Percentiles rank a stretch among this genome's conserved stretches.
These are phyloP conservation scores for Meriones psammophilus DNA, from an alignment of 2,797 vertebrate species.

Conservation along the genomic window DNA sequence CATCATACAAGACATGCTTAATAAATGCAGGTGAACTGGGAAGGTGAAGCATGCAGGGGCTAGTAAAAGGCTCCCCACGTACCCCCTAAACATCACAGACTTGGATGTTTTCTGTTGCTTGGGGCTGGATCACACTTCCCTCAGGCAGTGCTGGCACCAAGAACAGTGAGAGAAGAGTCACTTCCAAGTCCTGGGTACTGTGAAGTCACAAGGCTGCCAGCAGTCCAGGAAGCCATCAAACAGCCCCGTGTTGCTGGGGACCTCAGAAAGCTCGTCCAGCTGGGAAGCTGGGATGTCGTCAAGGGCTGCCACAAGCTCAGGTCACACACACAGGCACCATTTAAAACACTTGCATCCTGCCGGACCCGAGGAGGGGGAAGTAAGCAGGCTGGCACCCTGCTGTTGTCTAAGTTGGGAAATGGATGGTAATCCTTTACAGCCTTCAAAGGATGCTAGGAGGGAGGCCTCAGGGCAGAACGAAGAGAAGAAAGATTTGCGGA, in stretches of 20 bases:
- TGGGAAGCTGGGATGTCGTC: not conserved
- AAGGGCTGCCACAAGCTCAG: too few relatives aligned
- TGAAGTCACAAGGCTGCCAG: not conserved
- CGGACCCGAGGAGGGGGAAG: not conserved
- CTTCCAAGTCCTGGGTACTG: not conserved
- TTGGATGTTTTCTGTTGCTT: not conserved
- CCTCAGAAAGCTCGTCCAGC: not conserved
- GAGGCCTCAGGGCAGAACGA: too few relatives aligned
- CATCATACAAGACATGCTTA: too few relatives aligned
- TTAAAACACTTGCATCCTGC: not conserved
- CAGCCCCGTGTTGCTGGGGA: not conserved
- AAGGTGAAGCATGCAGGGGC: fast-evolving
- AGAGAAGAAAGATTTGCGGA: not conserved
- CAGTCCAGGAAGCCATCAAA: not conserved
- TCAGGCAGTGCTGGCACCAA: not conserved
- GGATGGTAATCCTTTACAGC: fast-evolving
- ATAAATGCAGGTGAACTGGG: too few relatives aligned
- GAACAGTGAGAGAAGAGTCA: not conserved
- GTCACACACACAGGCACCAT: not conserved
- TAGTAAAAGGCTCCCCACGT: fast-evolving
- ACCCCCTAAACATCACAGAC: fast-evolving
- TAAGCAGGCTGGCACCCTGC: not conserved
- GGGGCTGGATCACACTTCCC: not conserved
- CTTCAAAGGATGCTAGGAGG: not conserved
- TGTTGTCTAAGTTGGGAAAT: fast-evolving